Evolutionary conservation across 2,888 invertebrate genomes (phyloP).

Genomic region (Meliscaeva auricollis): DNA sequence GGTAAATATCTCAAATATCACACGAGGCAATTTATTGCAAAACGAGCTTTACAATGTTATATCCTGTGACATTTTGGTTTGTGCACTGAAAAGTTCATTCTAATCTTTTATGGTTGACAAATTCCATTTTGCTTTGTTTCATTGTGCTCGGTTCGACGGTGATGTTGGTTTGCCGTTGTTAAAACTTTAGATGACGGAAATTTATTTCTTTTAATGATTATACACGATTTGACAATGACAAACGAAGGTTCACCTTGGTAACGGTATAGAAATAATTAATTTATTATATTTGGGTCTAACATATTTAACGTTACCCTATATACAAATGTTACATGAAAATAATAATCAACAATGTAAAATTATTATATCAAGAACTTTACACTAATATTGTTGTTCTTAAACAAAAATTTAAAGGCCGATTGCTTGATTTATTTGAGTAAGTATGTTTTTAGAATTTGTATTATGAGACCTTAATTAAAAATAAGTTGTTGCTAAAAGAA

Average conservation of each 20-base stretch:
- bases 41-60: conserved; percentile 46
- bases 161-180: background rate
- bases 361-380: too few species aligned
- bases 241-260: background rate
- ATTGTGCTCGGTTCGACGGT: background rate
- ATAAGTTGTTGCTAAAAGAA: too few species aligned
- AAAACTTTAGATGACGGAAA: conserved; percentile 13
- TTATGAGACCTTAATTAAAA: too few species aligned
- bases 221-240: conserved; percentile 16
- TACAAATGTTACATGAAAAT: too few species aligned
- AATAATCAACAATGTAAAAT: too few species aligned
- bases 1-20: conserved; percentile 74
- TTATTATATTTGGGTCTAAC: too few species aligned
- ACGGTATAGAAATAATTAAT: background rate
- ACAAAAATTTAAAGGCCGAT: too few species aligned
- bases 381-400: too few species aligned
- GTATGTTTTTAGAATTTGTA: too few species aligned
- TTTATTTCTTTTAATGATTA: conserved; percentile 58
- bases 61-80: conserved; percentile 61
- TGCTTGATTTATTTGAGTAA: too few species aligned
- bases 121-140: conserved; percentile 23
- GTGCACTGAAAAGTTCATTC: conserved; percentile 63
- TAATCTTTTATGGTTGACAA: conserved; percentile 66
- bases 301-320: too few species aligned
- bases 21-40: conserved; percentile 60